phyloP scores from a whole-genome alignment of 2,113 vertebrate species.

The Romanogobio albipinnatus region DNA sequence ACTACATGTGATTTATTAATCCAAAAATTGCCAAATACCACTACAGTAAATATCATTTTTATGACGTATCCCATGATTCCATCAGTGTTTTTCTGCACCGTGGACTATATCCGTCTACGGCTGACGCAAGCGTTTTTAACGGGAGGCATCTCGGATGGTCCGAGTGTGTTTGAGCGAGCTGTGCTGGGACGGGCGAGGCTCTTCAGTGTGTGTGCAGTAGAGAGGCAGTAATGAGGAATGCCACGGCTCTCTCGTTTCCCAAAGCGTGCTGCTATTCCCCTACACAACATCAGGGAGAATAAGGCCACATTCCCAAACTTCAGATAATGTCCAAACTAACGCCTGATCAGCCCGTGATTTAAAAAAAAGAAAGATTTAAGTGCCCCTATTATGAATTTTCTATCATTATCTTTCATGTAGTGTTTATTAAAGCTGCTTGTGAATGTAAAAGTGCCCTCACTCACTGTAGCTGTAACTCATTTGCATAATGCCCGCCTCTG shows the following conservation, averaged over 20 bases:
- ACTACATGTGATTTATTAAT: too few species aligned
- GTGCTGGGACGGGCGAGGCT: not conserved
- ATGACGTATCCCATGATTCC: too few species aligned
- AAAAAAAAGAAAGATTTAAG: not conserved
- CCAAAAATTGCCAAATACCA: too few species aligned
- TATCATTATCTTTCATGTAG: too few species aligned
- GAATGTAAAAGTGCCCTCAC: too few species aligned
- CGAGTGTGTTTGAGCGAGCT: too few species aligned
- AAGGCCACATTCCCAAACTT: not conserved
- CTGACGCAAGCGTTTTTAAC: not conserved
- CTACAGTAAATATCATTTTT: too few species aligned
- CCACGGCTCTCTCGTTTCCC: conserved; percentile 61
- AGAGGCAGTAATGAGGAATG: conserved; percentile 75
- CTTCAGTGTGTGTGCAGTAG: conserved; percentile 67
- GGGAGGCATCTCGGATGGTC: not conserved
- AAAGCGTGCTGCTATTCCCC: conserved; percentile 50
- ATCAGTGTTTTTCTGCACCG: too few species aligned
- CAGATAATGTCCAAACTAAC: not conserved
- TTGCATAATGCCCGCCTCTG: too few species aligned
- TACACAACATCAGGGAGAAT: not conserved
- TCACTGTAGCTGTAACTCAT: too few species aligned
- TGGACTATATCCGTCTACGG: not conserved
- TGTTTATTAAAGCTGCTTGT: too few species aligned
- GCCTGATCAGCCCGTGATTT: not conserved
- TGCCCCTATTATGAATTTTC: too few species aligned